Evolutionary conservation across 64 coral and sea anemone species (phyloP).

Genomic region (Porites lutea): DNA sequence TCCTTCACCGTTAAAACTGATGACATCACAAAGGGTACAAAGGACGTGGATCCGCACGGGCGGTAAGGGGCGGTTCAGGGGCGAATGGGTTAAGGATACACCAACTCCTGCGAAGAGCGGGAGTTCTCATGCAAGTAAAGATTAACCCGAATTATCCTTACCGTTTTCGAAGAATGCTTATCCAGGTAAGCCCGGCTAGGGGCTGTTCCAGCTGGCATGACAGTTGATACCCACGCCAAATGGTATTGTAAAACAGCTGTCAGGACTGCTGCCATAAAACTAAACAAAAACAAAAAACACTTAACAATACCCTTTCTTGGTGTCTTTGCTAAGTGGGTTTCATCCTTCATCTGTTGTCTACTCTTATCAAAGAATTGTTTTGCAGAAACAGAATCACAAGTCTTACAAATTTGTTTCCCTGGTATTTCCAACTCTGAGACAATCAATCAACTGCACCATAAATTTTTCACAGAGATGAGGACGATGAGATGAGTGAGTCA

Average conservation of each 20-base stretch:
- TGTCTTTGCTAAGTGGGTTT: no score
- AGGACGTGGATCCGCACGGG: no score
- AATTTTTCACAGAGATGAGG: conserved; percentile 87
- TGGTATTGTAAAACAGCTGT: conserved; percentile 93
- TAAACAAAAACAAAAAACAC: conserved; percentile 23
- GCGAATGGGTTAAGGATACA: no score
- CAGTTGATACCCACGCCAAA: conserved; percentile 95
- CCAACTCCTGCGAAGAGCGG: no score
- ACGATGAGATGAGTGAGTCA: conserved; percentile 82
- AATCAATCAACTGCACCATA: conserved; percentile 79
- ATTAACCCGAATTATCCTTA: conserved; percentile 25
- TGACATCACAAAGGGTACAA: no score
- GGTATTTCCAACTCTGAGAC: conserved; percentile 79
- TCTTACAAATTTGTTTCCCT: conserved; percentile 98
- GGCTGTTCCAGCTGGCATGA: conserved; percentile 88
- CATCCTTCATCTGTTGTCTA: no score
- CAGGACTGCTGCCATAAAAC: conserved; percentile 86
- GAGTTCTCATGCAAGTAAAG: no score
- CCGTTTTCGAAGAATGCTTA: conserved; percentile 94
- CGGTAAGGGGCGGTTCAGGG: no score
- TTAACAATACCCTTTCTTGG: no score
- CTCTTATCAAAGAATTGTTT: no score
- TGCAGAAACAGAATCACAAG: not conserved
- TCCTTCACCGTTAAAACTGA: no score
- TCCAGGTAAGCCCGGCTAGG: conserved; percentile 90